Conservation (phyloP, 1,140 invertebrate genomes). For the Hycleus cichorii region DNA sequence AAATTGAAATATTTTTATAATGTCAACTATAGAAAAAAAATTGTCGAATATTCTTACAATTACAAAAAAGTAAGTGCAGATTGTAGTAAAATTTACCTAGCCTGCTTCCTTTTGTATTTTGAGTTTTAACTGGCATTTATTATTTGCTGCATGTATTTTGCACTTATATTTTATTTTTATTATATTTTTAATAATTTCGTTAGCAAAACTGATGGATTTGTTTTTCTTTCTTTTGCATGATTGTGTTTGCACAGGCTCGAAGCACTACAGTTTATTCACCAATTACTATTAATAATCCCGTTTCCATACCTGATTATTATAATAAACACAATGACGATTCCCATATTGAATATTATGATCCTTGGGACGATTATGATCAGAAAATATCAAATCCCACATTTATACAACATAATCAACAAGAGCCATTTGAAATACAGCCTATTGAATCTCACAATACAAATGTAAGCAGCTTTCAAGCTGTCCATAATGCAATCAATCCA, state of each 20-base stretch:
- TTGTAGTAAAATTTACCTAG: too few species aligned
- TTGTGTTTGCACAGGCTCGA: constrained; percentile 32
- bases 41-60: background rate
- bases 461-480: constrained; percentile 9
- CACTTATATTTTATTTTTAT: background rate
- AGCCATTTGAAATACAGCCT: constrained; percentile 16
- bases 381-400: constrained; percentile 17
- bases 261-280: constrained; percentile 26
- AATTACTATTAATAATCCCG: constrained; percentile 17
- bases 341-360: constrained; percentile 35
- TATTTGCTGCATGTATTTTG: constrained; percentile 8
- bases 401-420: background rate
- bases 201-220: constrained; percentile 4
- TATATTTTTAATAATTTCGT: background rate
- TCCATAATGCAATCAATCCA: background rate
- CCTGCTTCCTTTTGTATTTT: constrained; percentile 28
- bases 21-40: too few species aligned
- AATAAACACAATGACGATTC: constrained; percentile 1
- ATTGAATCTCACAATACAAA: constrained; percentile 38
- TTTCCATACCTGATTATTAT: constrained; percentile 4
- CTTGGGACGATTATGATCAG: constrained; percentile 49
- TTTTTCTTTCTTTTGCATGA: constrained; percentile 34
- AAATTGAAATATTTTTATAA: background rate
- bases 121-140: constrained; percentile 28
- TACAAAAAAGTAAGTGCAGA: too few species aligned